Conservation (phyloP, 1,140 invertebrate species). For the Calliopsis andreniformis region DNA sequence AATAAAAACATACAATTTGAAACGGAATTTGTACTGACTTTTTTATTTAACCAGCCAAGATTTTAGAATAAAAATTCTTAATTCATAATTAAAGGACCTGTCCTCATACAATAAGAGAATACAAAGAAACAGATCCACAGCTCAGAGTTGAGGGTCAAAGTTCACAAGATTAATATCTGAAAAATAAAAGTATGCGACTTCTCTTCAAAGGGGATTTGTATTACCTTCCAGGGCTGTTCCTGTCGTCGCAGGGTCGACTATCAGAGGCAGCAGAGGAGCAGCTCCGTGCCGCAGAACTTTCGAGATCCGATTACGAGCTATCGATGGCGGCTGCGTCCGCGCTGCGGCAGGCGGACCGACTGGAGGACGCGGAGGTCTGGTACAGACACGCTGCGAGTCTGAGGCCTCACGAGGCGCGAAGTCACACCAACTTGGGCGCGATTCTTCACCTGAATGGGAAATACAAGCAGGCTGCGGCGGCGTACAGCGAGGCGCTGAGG, state of each 20-base stretch:
- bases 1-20: no score
- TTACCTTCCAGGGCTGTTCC: constrained; percentile 89
- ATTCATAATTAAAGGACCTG: no score
- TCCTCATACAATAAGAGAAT: no score
- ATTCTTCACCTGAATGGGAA: constrained; percentile 96
- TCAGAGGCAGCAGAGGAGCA: constrained; percentile 92
- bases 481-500: constrained; percentile 91
- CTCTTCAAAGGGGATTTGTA: no score
- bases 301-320: constrained; percentile 90
- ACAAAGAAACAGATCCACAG: no score
- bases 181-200: no score
- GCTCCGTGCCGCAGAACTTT: constrained; percentile 87
- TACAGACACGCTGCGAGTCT: constrained; percentile 89
- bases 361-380: constrained; percentile 90
- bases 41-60: no score
- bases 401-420: constrained; percentile 90
- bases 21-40: no score
- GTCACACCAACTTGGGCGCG: constrained; percentile 96
- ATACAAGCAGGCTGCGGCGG: constrained; percentile 90
- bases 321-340: constrained; percentile 93
- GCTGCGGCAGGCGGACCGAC: constrained; percentile 88
- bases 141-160: no score
- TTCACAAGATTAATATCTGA: no score
- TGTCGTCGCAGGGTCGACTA: constrained; percentile 88
- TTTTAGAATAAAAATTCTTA: no score